These are phyloP conservation scores for Diorhabda sublineata DNA, from an alignment of 1,140 invertebrate species.

Conservation along the genomic window DNA sequence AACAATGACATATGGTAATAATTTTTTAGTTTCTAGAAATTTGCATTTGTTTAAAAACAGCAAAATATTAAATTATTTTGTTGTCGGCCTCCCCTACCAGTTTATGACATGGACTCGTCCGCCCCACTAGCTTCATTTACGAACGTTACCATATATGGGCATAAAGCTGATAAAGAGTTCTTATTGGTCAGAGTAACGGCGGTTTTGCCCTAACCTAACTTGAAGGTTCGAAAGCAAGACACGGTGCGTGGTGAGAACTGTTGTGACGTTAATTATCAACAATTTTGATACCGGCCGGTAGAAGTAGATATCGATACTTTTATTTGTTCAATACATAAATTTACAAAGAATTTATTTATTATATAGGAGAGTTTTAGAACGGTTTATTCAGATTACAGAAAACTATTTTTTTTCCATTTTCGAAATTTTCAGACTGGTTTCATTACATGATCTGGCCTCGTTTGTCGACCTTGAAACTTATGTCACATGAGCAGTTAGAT, in stretches of 20 bases:
- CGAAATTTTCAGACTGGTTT: too few species aligned
- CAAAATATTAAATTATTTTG: constrained; percentile 12
- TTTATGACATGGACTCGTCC: constrained; percentile 34
- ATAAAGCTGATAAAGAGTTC: constrained; percentile 60
- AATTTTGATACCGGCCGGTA: constrained; percentile 7
- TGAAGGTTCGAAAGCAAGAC: constrained; percentile 9
- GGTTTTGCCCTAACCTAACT: constrained; percentile 25
- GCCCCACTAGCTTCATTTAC: constrained; percentile 51
- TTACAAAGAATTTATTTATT: too few species aligned
- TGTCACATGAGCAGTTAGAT: background rate
- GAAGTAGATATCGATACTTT: too few species aligned
- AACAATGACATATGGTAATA: constrained; percentile 21
- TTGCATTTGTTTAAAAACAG: constrained; percentile 16
- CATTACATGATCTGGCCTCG: background rate
- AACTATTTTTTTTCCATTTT: too few species aligned
- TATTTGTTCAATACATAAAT: too few species aligned
- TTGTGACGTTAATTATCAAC: background rate
- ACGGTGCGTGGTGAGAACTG: background rate
- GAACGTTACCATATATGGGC: constrained; percentile 73
- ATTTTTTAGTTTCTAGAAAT: constrained; percentile 17
- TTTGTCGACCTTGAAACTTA: constrained; percentile 21
- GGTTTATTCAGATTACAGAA: too few species aligned
- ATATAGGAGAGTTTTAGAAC: too few species aligned
- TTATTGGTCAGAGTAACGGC: constrained; percentile 55
- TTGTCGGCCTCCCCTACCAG: constrained; percentile 32